Percentiles rank a stretch among this genome's conserved stretches.
phyloP scores from a whole-genome alignment of 2,888 invertebrate genomes.

The Aethes cnicana region DNA sequence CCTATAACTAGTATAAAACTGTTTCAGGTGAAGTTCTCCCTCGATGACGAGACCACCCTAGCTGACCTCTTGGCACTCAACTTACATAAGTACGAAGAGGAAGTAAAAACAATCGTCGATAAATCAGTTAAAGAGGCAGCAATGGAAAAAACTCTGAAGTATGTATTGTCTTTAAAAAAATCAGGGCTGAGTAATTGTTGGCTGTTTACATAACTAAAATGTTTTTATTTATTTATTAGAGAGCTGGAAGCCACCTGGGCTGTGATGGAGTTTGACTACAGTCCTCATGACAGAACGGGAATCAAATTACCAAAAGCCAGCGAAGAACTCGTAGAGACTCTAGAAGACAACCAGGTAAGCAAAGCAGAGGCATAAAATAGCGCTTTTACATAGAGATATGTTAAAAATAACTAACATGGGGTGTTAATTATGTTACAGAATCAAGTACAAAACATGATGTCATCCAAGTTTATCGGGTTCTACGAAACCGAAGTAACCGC shows the following conservation, averaged over 20 bases:
- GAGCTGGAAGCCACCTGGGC: constrained; percentile 93
- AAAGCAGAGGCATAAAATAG: not conserved
- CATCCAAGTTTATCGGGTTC: constrained; percentile 94
- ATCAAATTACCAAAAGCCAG: constrained; percentile 89
- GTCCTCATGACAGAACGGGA: constrained; percentile 90
- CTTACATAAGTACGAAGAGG: constrained; percentile 96
- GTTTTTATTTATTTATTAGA: no score
- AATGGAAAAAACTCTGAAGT: constrained; percentile 94
- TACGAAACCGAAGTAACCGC: constrained; percentile 91
- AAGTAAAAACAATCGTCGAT: constrained; percentile 96
- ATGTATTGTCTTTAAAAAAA: no score
- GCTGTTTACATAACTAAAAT: not conserved
- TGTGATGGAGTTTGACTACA: constrained; percentile 90
- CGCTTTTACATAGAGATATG: not conserved
- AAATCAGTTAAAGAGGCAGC: constrained; percentile 97
- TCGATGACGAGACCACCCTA: constrained; percentile 92
- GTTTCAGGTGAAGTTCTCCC: constrained; percentile 87
- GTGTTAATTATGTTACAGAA: constrained; percentile 49
- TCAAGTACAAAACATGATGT: constrained; percentile 96
- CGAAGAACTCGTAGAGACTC: constrained; percentile 93
- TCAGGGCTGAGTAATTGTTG: not conserved
- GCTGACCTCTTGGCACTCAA: constrained; percentile 93
- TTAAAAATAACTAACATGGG: no score
- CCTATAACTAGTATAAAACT: not conserved
- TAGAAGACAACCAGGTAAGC: constrained; percentile 96